phyloP scores from a whole-genome alignment of 2,113 vertebrate species.

The Pachypanchax playfairii region DNA sequence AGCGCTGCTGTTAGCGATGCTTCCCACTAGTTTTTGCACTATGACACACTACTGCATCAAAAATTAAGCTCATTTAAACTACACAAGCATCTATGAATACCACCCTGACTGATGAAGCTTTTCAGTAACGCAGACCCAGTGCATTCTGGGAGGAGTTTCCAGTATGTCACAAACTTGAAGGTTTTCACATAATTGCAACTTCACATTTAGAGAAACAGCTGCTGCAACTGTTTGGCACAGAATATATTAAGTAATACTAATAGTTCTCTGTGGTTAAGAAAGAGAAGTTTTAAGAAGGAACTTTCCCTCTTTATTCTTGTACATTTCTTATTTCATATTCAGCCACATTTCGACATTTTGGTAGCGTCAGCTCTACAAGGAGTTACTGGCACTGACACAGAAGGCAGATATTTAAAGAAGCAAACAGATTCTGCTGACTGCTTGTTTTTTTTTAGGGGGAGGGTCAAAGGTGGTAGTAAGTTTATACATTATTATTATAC shows the following conservation, averaged over 20 bases:
- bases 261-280: conserved; percentile 36
- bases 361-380: not conserved
- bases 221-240: conserved; percentile 24
- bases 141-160: not conserved
- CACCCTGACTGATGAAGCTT: too few species aligned
- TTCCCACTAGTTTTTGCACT: too few species aligned
- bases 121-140: not conserved
- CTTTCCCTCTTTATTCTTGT: conserved; percentile 26
- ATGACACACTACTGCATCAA: too few species aligned
- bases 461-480: too few species aligned
- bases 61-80: too few species aligned
- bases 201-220: conserved; percentile 48
- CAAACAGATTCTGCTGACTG: not conserved
- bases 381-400: conserved; percentile 11
- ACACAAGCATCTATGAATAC: too few species aligned
- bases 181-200: conserved; percentile 36
- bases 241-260: conserved; percentile 53
- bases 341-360: not conserved
- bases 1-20: too few species aligned
- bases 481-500: too few species aligned
- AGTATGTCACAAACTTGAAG: conserved; percentile 1
- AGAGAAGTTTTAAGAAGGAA: conserved; percentile 42
- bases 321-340: conserved; percentile 23
- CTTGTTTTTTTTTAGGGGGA: too few species aligned
- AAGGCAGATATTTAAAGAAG: not conserved